Percentiles rank a stretch among this genome's conserved stretches.
Evolutionary conservation across 1,140 invertebrate species (phyloP).

Genomic region (Panonychus citri): DNA sequence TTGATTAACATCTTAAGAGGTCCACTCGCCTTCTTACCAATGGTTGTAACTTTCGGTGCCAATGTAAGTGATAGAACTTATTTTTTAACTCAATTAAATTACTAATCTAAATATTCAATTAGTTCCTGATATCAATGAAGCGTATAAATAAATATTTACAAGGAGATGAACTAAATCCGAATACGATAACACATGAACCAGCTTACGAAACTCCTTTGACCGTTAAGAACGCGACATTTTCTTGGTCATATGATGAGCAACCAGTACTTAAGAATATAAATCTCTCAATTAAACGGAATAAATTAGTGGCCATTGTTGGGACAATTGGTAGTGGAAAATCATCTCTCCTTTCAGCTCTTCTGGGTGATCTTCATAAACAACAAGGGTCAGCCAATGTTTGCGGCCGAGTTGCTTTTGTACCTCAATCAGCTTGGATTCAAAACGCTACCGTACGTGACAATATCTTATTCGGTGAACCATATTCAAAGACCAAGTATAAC

Average conservation of each 20-base stretch:
- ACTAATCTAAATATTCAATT: too few species aligned
- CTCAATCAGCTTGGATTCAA: constrained; percentile 35
- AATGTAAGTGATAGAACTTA: too few species aligned
- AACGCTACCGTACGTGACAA: constrained; percentile 29
- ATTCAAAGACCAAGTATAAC: constrained; percentile 19
- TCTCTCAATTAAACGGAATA: constrained; percentile 12
- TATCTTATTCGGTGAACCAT: constrained; percentile 32
- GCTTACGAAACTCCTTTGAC: background rate
- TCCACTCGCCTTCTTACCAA: constrained; percentile 13
- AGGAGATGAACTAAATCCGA: constrained; percentile 31
- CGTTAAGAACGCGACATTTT: background rate
- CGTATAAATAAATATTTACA: constrained; percentile 76
- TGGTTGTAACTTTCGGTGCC: background rate
- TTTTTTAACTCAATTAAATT: too few species aligned
- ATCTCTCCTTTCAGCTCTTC: constrained; percentile 25
- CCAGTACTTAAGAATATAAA: constrained; percentile 10
- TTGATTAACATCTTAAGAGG: constrained; percentile 54
- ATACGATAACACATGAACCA: constrained; percentile 1
- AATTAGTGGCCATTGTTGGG: constrained; percentile 28
- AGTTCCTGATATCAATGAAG: constrained; percentile 38
- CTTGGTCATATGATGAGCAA: background rate
- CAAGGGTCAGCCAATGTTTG: constrained; percentile 14
- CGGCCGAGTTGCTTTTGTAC: constrained; percentile 19
- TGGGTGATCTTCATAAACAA: constrained; percentile 24
- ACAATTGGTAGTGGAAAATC: constrained; percentile 28